These are phyloP conservation scores for Ophiothrix spiculata DNA, from an alignment of 35 echinoderm and acorn worm genomes.

Conservation along the genomic window DNA sequence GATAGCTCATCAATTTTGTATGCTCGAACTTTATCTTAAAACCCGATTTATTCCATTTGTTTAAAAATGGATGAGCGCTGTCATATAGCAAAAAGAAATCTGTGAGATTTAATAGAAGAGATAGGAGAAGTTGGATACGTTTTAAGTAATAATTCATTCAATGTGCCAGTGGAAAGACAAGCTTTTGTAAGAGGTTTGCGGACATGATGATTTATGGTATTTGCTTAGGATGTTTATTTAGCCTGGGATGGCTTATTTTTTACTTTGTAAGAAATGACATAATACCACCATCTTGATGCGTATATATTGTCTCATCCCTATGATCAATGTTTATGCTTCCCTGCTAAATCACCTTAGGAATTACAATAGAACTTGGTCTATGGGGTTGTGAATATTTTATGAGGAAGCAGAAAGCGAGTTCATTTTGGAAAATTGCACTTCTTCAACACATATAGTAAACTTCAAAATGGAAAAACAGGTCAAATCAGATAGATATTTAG, in stretches of 20 bases:
- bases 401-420: not conserved
- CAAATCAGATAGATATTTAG: not conserved
- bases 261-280: not conserved
- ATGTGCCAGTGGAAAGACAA: not conserved
- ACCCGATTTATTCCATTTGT: not conserved
- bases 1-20: conserved; percentile 8
- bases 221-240: not conserved
- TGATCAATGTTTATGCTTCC: not conserved
- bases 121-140: not conserved
- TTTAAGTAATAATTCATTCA: not conserved
- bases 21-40: not conserved
- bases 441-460: not conserved
- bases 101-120: not conserved
- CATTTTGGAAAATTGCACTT: not conserved
- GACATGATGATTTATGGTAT: not conserved
- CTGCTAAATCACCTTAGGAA: not conserved
- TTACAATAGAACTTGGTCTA: not conserved
- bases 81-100: not conserved
- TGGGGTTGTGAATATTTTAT: not conserved
- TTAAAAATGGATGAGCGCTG: conserved; percentile 3
- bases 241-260: not conserved
- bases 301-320: not conserved
- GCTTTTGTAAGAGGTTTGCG: not conserved
- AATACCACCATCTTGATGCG: not conserved
- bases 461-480: not conserved